A percentile compares a stretch with the other conserved stretches of the same genome.
Conservation (phyloP, 2,113 vertebrate genomes). For the Cyrtonyx montezumae region DNA sequence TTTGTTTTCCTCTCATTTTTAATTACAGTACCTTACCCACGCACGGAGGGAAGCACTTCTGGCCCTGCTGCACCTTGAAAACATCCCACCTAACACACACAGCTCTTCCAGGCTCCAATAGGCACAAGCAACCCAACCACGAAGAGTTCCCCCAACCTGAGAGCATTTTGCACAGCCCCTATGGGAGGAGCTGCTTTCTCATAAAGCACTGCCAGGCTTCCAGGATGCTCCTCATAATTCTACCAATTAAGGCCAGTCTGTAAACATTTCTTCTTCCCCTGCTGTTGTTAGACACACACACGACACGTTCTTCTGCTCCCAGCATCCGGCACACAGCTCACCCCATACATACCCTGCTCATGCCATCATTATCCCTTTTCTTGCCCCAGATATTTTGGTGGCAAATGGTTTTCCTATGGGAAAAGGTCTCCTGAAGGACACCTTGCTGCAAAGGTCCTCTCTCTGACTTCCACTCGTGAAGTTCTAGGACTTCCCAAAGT, state of each 20-base stretch:
- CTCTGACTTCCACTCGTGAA: background rate
- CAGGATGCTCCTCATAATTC: background rate
- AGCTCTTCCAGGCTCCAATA: background rate
- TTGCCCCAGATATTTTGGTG: background rate
- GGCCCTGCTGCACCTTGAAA: background rate
- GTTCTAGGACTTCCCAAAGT: background rate
- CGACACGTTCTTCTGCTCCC: background rate
- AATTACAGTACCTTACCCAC: background rate
- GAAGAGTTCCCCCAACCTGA: background rate
- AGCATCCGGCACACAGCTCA: background rate
- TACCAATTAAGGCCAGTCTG: background rate
- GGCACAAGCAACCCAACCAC: background rate
- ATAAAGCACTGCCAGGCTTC: background rate
- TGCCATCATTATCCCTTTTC: background rate
- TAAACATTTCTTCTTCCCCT: background rate
- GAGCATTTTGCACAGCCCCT: background rate
- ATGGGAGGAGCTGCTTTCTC: background rate
- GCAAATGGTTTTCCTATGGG: background rate
- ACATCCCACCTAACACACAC: background rate
- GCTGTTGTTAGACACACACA: background rate
- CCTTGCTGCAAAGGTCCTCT: background rate
- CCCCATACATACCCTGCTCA: background rate
- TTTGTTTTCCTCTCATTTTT: slow-evolving; percentile 20
- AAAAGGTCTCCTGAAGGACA: background rate
- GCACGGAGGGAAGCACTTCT: background rate